Base-by-base conservation (phyloP, 1,140 invertebrate species). In the Drosophila triauraria region DNA sequence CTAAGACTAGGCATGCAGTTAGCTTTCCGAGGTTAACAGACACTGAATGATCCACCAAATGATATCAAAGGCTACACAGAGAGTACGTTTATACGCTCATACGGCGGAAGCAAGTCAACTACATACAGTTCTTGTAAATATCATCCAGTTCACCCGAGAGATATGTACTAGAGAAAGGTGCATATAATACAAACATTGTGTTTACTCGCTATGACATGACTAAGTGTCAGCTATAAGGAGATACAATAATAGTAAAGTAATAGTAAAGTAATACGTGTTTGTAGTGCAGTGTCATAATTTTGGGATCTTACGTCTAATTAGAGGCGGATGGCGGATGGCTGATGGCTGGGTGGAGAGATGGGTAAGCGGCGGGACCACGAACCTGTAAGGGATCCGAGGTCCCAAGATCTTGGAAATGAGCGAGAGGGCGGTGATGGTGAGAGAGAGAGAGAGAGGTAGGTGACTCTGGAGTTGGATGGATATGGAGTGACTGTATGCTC, bases 121-220 rank as follows among this genome's bases (percentile, higher is more conserved):
- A 80, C 67, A 79, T 76, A 81, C 82, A 80, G 51, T 76, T 67
- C 56, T 77, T 67, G 70, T 57, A 78, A 64, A 77, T 77, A 54
- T 76, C 74, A 80, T 76, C 78, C 82, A 75, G 51, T 80, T 74
- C 57, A 86, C 78, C 82, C 74, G 79, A 70, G 68, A 74, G 57
- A 59, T 76, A 51, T 67, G 64, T 71, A 61, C 54, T 71, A 59
- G 67, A 79, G 50, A 86, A 86, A 86, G 82, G 82, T 86, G 82
- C 82, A 86, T 86, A 86, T 86, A 86, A 82, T 85, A 86, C 72
- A 84, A 81, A 85, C 54, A 80, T 53, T 51, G 74, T 59, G 40
- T 80, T 83, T 77, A 69, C 54, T 85, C 54, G 67, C 46, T 69
- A 54, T 50, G 74, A 67, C 72, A 80, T 65, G 59, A 78, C 72